phyloP scores from a whole-genome alignment of 1,140 invertebrate genomes.

The Hyles euphorbiae region DNA sequence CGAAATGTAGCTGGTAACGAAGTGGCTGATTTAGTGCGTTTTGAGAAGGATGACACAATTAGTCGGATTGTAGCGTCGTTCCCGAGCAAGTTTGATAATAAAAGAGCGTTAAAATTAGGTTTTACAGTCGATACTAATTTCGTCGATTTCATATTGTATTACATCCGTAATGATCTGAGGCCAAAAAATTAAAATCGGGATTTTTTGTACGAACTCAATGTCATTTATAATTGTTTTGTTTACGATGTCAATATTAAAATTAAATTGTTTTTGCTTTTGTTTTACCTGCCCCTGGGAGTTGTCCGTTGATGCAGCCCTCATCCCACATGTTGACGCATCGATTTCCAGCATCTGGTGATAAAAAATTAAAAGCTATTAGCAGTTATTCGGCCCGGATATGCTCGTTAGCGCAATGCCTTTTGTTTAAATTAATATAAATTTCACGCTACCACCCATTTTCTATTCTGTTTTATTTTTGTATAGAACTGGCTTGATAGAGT shows the following conservation, averaged over 20 bases:
- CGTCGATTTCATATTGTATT: not conserved
- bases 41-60: conserved; percentile 11
- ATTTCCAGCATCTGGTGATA: not conserved
- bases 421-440: too few species aligned
- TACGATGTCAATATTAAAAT: not conserved
- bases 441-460: too few species aligned
- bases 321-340: conserved; percentile 68
- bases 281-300: conserved; percentile 59
- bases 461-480: too few species aligned
- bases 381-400: too few species aligned
- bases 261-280: not conserved
- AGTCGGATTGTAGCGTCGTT: conserved; percentile 10
- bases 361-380: not conserved
- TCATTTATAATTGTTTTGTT: not conserved
- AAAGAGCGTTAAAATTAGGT: conserved; percentile 12
- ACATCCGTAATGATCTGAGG: conserved; percentile 1
- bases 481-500: too few species aligned
- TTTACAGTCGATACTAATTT: conserved; percentile 17
- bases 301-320: conserved; percentile 64
- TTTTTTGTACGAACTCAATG: not conserved
- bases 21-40: conserved; percentile 11
- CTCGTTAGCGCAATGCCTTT: too few species aligned
- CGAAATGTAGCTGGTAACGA: conserved; percentile 14
- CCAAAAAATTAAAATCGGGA: not conserved
- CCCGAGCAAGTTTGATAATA: conserved; percentile 16